Base-by-base conservation (phyloP, 2,888 invertebrate genomes). In the Nephrocerus scutellatus region DNA sequence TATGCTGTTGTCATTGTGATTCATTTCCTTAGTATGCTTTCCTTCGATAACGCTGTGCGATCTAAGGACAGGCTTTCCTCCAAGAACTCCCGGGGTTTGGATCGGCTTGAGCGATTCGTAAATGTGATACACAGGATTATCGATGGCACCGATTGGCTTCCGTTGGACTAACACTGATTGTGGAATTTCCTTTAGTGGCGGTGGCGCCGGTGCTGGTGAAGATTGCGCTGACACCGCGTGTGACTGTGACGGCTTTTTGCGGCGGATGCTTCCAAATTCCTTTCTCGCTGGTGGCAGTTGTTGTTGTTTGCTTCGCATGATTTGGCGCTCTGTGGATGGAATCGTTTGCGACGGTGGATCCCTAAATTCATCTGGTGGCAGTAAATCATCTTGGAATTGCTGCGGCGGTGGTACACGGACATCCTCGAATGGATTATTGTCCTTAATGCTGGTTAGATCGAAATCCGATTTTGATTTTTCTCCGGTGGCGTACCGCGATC, bases 91-190 rank as follows among this genome's bases (percentile, higher is more conserved):
- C 15, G 58, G 53, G 19, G 61, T 53, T 16, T 56, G 52, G 33
- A 60, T 58, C 25, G 67, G 63, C 41, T 69, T 70, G 18, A 73
- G 70, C 12, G 82, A 80, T 70, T 86, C 86, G 57, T 86, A 85
- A 30, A 86, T 81, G 60, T 86, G 86, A 57, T 86, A 85, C 5
- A 86, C 70, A 1, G 84, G 81, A 68, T 86, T 85, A 59, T 86
- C 86, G 31, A 80, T 72, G 40, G 68, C 57, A 13, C 60, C 60
- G 18, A 60, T 54, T 4, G 59, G 58, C 18, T 59, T 55, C 13
- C 57, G 50, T 25, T 51, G 50, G 2, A 44, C 30, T 20, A 48
- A 21, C 1, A 46, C 41, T 20, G 49, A 44, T 25, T 50, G 54
- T 18, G 49, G 49, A 16, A 50, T 48, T 22, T 61, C 63, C 34